phyloP scores from a whole-genome alignment of 2,113 vertebrate genomes.

The Sebastes schlegelii region DNA sequence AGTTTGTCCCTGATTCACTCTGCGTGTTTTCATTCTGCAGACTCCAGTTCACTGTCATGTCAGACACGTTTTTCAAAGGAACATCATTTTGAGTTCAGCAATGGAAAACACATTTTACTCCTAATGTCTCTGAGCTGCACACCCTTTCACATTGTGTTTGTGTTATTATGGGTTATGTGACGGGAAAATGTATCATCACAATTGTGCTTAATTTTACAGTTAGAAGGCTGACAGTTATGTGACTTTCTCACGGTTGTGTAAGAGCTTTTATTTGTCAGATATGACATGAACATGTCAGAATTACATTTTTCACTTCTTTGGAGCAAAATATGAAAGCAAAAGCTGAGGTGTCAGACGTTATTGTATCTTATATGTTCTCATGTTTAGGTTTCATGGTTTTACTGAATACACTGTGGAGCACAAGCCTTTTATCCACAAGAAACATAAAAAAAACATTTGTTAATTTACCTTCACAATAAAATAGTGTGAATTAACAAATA shows the following conservation, averaged over 20 bases:
- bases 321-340: background rate
- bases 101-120: slow-evolving; percentile 15
- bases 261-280: background rate
- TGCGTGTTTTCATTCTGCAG: slow-evolving; percentile 20
- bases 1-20: slow-evolving; percentile 23
- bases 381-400: background rate
- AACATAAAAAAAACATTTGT: background rate
- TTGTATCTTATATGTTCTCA: background rate
- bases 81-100: slow-evolving; percentile 11
- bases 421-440: background rate
- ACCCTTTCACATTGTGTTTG: background rate
- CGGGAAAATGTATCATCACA: background rate
- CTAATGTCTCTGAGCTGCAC: background rate
- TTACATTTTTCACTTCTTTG: background rate
- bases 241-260: background rate
- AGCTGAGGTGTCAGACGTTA: background rate
- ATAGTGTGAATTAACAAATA: background rate
- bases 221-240: background rate
- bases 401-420: background rate
- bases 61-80: background rate
- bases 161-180: background rate
- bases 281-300: background rate
- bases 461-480: background rate
- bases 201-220: background rate
- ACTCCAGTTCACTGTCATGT: background rate